Evolutionary conservation across 2,797 vertebrate species (phyloP), one percentile per base, ranked within the genome.

Genomic region (Fundulus diaphanus): DNA sequence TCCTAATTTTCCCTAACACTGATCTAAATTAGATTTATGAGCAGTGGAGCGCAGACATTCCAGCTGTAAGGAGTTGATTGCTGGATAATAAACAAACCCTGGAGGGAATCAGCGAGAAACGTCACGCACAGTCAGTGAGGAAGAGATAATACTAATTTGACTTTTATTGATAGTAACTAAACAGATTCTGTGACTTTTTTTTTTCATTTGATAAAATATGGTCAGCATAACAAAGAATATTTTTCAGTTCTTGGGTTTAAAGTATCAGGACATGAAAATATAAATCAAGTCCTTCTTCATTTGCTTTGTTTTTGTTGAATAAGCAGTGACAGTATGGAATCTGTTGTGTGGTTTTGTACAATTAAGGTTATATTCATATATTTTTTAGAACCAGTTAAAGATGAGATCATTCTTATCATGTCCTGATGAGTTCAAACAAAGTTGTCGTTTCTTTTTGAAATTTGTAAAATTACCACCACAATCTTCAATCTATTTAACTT

Each of bases 1-100:
- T 29, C 33, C 16, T 68, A 37, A 37, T 72, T 68, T 1, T 51
- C 35, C 22, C 11, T 18, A 15, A 20, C 37, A 15, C 9, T 12
- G 35, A n/a, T 40, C 22, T 22, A 13, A 65, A 40, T 65, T 22
- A 13, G 35, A 65, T 40, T 65, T 13, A 40, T n/a, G 24, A 24
- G 61, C 61, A 65, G 35, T 5, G n/a, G 35, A 73, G 8, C 15
- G 24, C 44, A 27, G 79, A 22, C 3, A 16, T 9, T 18, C 20
- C 77, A 76, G 70, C 70, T 70, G 56, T 49, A 35, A 24, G 24
- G 35, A 65, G 20, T 5, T 68, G 37, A 68, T 33, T 57, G 11
- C 5, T 29, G 22, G 3, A 56, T 33, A 49, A n/a, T 63, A 11
- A 69, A 27, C 29, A 31, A 52, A 29, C 13, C 48, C 6, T 69